These are phyloP conservation scores for Temnothorax curvispinosus DNA, from an alignment of 1,140 invertebrate genomes.

Conservation along the genomic window DNA sequence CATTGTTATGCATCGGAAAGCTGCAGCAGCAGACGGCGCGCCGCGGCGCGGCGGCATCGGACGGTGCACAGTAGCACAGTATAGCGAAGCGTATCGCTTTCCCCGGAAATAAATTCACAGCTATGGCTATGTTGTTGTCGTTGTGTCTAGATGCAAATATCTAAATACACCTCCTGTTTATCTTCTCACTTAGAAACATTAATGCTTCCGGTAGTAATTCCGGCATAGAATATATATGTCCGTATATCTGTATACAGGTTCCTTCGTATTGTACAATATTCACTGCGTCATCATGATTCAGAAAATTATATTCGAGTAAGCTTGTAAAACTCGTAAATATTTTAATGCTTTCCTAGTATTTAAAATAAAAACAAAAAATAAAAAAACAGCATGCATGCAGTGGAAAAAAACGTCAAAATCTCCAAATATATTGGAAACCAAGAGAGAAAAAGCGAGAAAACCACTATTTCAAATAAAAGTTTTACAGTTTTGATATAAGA, in stretches of 20 bases:
- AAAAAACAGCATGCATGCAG: background rate
- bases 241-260: background rate
- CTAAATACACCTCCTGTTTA: conserved; percentile 20
- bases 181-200: conserved; percentile 6
- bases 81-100: conserved; percentile 38
- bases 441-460: background rate
- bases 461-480: background rate
- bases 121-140: background rate
- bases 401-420: background rate
- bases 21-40: conserved; percentile 1
- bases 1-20: conserved; percentile 57
- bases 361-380: background rate
- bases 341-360: background rate
- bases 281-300: background rate
- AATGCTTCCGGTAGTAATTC: background rate
- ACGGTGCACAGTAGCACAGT: background rate
- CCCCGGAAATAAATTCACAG: conserved; percentile 34
- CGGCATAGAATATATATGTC: no score
- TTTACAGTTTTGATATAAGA: background rate
- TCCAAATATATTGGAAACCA: background rate
- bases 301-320: background rate
- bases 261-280: background rate
- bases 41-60: background rate
- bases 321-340: background rate
- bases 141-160: conserved; percentile 40